Evolutionary conservation across 2,888 invertebrate genomes (phyloP), one percentile per base, ranked within the genome.

Genomic region (Catocala nupta): DNA sequence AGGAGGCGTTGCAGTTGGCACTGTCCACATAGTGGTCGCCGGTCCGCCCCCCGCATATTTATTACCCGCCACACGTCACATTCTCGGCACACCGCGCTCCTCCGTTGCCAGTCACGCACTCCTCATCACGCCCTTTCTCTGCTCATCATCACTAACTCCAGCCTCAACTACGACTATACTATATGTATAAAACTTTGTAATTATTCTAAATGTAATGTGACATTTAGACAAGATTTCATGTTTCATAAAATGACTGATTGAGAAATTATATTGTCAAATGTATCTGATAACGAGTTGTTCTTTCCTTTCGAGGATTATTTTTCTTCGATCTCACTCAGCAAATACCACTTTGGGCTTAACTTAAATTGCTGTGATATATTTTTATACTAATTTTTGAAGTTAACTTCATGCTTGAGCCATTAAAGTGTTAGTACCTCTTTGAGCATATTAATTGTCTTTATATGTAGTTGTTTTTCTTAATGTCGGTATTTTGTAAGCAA

Each of bases 1-100:
- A 97, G 88, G 96, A 97, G 81, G 97, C 98, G 49, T 95, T 99
- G 75, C 96, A 97, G 88, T 94, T 96, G 77, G 97, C 97, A 71
- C 94, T 97, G 68, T 95, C 94, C 72, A 89, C 94, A 80, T 91
- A 92, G 83, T 78, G 67, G 55, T 13, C 52, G 42, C 59, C n/a
- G 3, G 34, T 73, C 73, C 52, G 68, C 58, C 55, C 63, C 52
- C 63, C 39, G 42, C 49, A 65, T 62, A 67, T 71, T 61, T 65
- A 68, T 64, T 66, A 48, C 58, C 63, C 53, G 65, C 65, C 53
- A 64, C 67, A 56, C 70, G 69, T 70, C 71, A 64, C 68, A 65
- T 66, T 63, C 64, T 68, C 61, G 69, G 67, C 63, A 68, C 66
- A 48, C 50, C 54, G 72, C 75, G 72, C 80, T 76, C 75, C 66